Base-by-base conservation (phyloP, 1,140 invertebrate species). In the Drosophila kepulauana region DNA sequence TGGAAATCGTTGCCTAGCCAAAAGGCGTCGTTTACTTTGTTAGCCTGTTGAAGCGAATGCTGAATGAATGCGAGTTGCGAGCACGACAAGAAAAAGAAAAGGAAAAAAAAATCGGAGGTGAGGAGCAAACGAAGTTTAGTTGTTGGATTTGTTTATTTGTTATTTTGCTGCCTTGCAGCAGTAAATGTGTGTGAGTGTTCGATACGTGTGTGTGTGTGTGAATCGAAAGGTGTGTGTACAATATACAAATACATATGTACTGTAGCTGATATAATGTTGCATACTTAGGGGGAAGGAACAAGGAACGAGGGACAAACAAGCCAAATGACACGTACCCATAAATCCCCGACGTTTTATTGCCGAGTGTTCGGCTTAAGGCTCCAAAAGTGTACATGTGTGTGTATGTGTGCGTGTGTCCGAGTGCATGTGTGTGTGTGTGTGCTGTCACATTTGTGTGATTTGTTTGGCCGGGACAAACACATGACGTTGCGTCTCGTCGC, bases 251-350 rank as follows among this genome's bases (percentile, higher is more conserved):
- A 20, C 15, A 54, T 35, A 7, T 38, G 45, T 56, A 28, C 46
- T n/a, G 20, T 25, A 48, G 43, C 41, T 20, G 25, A 25, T 15
- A 48, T 45, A 70, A 70, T 59, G 49, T 5, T 28, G 51, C 54
- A 61, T 41, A 58, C 61, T 49, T 41, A 46, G 20, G 49, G 62
- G 54, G 65, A 57, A 10, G 38, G 38, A 68, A 25, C 20, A 25
- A 46, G 57, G 65, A 48, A 75, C 54, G 62, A 48, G 62, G 71
- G 49, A 84, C 84, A 88, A 88, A 88, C 85, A 82, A 72, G 74
- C 61, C 81, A 75, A 88, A 88, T 89, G 81, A 88, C 84, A 88
- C 84, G 84, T 89, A 80, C 54, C 66, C 80, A 88, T 88, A 88
- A 88, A 88, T 88, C 80, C 84, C 66, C 70, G 43, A 67, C 80